Conservation (phyloP, 2,113 vertebrate species). For the Bos indicus region DNA sequence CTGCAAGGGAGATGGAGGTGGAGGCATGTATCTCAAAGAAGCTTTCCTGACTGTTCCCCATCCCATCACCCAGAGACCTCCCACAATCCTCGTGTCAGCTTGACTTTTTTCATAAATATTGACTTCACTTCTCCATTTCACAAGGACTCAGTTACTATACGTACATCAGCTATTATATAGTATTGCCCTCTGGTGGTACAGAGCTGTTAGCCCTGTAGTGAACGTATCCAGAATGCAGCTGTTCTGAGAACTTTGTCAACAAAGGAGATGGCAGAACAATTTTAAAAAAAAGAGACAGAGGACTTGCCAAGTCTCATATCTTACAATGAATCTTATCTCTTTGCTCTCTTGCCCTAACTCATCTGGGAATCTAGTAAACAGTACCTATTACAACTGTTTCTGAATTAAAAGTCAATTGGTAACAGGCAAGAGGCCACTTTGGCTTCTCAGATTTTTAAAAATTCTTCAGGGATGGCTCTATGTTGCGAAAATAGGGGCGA, state of each 20-base stretch:
- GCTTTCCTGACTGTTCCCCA: not conserved
- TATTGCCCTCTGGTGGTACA: constrained; percentile 61
- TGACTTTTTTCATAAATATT: not conserved
- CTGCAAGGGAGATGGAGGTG: not conserved
- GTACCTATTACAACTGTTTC: not conserved
- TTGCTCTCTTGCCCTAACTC: not conserved
- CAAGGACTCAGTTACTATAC: not conserved
- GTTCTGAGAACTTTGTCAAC: not conserved
- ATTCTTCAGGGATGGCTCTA: not conserved
- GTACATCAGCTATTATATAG: not conserved
- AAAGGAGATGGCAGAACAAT: not conserved
- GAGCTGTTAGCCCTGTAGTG: not conserved
- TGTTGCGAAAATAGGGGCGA: not conserved
- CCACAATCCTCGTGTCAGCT: not conserved
- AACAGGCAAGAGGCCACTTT: not conserved
- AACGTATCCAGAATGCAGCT: not conserved
- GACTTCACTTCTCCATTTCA: not conserved
- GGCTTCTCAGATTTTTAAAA: not conserved
- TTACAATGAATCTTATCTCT: not conserved
- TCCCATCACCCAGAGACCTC: not conserved
- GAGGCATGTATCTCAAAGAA: not conserved
- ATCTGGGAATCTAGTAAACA: not conserved
- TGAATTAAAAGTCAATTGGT: not conserved
- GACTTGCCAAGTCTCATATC: not conserved
- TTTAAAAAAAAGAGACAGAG: not conserved